Conservation (phyloP, 1,140 invertebrate species). For the Conus ventricosus region DNA sequence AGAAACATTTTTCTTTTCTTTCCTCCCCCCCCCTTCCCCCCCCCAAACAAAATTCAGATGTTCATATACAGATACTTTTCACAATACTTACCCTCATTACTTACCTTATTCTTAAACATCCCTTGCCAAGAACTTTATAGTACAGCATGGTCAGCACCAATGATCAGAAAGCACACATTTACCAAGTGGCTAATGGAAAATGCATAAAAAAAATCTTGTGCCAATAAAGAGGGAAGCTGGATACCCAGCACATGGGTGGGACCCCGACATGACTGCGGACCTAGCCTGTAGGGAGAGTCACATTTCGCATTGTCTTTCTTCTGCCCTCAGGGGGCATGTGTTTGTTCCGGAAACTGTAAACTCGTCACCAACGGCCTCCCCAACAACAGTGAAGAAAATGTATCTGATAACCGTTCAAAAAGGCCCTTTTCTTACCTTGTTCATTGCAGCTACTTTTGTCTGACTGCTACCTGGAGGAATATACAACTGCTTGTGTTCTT, state of each 20-base stretch:
- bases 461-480: too few relatives aligned
- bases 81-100: background rate
- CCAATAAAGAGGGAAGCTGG: background rate
- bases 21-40: too few relatives aligned
- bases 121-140: background rate
- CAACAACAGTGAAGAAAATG: background rate
- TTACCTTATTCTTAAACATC: background rate
- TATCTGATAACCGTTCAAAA: background rate
- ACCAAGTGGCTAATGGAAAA: too few relatives aligned
- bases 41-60: background rate
- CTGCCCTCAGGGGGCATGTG: background rate
- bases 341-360: background rate
- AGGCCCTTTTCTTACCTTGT: too few relatives aligned
- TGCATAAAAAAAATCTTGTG: background rate
- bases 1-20: too few relatives aligned
- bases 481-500: too few relatives aligned
- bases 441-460: too few relatives aligned
- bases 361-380: background rate
- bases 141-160: background rate
- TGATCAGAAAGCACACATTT: background rate
- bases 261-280: conserved; percentile 20
- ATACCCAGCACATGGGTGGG: background rate
- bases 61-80: background rate
- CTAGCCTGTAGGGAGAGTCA: conserved; percentile 17
- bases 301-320: background rate